phyloP scores from a whole-genome alignment of 2,888 invertebrate species.

The Apamea epomidion region DNA sequence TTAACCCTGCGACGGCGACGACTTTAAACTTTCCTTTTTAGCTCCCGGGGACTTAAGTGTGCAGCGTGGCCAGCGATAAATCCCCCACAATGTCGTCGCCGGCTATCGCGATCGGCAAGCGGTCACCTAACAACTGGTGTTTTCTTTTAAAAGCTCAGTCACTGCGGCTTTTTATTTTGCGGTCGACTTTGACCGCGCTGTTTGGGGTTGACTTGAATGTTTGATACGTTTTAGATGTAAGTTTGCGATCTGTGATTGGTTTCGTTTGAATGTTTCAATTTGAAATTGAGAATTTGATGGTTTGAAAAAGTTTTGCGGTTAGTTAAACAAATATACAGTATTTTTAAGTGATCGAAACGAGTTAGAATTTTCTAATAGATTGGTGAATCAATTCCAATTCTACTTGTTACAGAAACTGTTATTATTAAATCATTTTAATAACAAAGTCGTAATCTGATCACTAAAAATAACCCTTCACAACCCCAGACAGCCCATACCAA shows the following conservation, averaged over 20 bases:
- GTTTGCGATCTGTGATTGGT: constrained; percentile 55
- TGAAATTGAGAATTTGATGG: neutral
- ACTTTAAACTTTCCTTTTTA: constrained; percentile 72
- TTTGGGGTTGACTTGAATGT: constrained; percentile 61
- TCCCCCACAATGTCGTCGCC: constrained; percentile 66
- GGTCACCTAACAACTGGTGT: constrained; percentile 69
- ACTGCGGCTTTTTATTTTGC: constrained; percentile 66
- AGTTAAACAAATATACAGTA: neutral
- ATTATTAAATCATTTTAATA: neutral
- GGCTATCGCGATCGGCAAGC: constrained; percentile 70
- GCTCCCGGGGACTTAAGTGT: constrained; percentile 69
- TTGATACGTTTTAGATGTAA: constrained; percentile 58
- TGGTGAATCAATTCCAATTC: neutral
- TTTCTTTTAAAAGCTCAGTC: constrained; percentile 69
- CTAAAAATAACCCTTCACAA: neutral
- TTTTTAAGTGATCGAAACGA: neutral
- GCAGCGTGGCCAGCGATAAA: constrained; percentile 68
- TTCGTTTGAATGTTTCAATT: constrained; percentile 30
- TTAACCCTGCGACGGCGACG: constrained; percentile 58
- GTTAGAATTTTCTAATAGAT: neutral
- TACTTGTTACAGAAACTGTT: neutral
- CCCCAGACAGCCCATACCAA: constrained; percentile 5
- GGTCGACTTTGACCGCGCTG: constrained; percentile 61
- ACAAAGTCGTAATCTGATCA: neutral
- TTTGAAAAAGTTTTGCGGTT: neutral